These are phyloP conservation scores for Chloebia gouldiae DNA, from an alignment of 2,113 vertebrate genomes.

Conservation along the genomic window DNA sequence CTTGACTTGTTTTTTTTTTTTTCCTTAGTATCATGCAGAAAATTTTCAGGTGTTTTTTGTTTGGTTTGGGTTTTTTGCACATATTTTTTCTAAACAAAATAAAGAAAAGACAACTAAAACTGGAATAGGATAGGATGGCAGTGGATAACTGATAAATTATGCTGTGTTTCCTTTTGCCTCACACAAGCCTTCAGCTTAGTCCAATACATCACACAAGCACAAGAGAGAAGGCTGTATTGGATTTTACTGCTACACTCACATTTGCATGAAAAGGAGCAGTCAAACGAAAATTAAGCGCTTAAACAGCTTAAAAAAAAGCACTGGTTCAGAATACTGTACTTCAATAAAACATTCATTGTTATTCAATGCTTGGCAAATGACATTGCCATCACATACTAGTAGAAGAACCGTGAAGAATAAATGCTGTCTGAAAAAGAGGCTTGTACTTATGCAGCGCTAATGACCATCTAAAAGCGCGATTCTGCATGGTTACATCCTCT, in stretches of 20 bases:
- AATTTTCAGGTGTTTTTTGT: background rate
- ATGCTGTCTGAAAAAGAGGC: conserved; percentile 21
- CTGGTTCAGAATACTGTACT: conserved; percentile 38
- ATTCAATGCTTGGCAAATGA: conserved; percentile 44
- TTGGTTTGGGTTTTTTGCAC: background rate
- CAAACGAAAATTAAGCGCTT: conserved; percentile 39
- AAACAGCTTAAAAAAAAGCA: conserved; percentile 40
- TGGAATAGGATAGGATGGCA: background rate
- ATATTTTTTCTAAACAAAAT: background rate
- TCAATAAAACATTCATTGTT: conserved; percentile 61
- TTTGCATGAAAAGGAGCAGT: conserved; percentile 50
- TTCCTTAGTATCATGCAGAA: background rate
- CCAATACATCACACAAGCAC: background rate
- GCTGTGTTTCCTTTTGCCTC: background rate
- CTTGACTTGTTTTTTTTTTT: background rate
- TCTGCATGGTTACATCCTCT: conserved; percentile 40
- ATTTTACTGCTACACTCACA: conserved; percentile 6
- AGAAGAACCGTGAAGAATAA: conserved; percentile 46
- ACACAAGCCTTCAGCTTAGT: conserved; percentile 9
- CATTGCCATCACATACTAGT: conserved; percentile 11
- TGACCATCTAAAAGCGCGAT: conserved; percentile 33
- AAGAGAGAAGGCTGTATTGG: background rate
- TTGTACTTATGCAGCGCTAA: conserved; percentile 24
- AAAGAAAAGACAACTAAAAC: background rate
- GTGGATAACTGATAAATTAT: conserved; percentile 2